Percentiles rank a stretch among this genome's conserved stretches.
These are phyloP conservation scores for Synergus umbraculus DNA, from an alignment of 2,888 invertebrate genomes.

Conservation along the genomic window DNA sequence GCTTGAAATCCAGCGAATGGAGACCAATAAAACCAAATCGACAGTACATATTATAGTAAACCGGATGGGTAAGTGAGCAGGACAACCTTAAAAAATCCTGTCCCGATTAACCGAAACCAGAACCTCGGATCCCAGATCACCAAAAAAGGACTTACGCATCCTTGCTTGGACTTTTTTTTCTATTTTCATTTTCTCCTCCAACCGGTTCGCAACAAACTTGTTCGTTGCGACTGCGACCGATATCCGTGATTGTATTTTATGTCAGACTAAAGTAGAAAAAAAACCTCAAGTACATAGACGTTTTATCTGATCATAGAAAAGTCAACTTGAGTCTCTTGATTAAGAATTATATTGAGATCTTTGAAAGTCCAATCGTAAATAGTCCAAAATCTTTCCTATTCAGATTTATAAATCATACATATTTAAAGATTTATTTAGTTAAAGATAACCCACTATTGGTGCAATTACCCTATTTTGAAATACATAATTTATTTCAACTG, in stretches of 20 bases:
- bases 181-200: conserved; percentile 52
- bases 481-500: not conserved
- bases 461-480: not conserved
- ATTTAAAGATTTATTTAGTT: no score
- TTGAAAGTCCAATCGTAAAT: not conserved
- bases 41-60: conserved; percentile 47
- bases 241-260: conserved; percentile 19
- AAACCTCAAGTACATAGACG: not conserved
- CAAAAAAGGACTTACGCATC: conserved; percentile 69
- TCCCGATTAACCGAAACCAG: conserved; percentile 64
- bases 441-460: not conserved
- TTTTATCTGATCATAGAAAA: not conserved
- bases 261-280: not conserved
- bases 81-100: conserved; percentile 65
- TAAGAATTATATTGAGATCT: not conserved
- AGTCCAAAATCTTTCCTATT: not conserved
- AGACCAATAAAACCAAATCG: conserved; percentile 61
- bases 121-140: conserved; percentile 58
- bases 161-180: conserved; percentile 49
- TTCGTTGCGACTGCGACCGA: conserved; percentile 18
- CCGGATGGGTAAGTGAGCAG: conserved; percentile 44
- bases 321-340: conserved; percentile 1
- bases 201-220: conserved; percentile 32
- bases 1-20: conserved; percentile 55
- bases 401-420: not conserved